phyloP scores from a whole-genome alignment of 2,797 vertebrate genomes.

The Clarias pachynema region DNA sequence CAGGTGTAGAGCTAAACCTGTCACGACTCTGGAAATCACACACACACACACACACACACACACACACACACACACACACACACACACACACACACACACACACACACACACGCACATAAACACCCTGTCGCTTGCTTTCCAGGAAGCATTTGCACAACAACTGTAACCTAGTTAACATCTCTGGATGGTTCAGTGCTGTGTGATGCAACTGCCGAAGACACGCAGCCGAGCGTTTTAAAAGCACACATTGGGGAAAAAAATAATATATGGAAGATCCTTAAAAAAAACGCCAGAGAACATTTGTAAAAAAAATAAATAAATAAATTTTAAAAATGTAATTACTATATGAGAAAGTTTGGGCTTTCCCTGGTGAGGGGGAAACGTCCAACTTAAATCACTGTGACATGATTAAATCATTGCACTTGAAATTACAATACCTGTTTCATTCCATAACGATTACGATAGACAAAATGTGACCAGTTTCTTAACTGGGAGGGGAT shows the following conservation, averaged over 20 bases:
- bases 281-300: background rate
- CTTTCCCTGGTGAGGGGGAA: background rate
- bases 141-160: conserved; percentile 38
- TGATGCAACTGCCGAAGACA: background rate
- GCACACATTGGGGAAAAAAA: background rate
- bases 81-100: background rate
- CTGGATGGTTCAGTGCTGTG: background rate
- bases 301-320: background rate
- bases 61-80: background rate
- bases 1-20: conserved; percentile 19
- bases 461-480: background rate
- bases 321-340: background rate
- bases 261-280: background rate
- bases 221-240: background rate
- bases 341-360: background rate
- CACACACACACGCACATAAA: background rate
- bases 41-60: too few relatives aligned
- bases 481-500: conserved; percentile 11
- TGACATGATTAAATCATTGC: background rate
- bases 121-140: background rate
- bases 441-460: background rate
- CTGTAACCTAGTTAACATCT: conserved; percentile 21
- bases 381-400: background rate
- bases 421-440: background rate
- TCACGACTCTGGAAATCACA: conserved; percentile 23